Conservation (phyloP, 2,888 invertebrate species). For the Ferdinandea cuprea region DNA sequence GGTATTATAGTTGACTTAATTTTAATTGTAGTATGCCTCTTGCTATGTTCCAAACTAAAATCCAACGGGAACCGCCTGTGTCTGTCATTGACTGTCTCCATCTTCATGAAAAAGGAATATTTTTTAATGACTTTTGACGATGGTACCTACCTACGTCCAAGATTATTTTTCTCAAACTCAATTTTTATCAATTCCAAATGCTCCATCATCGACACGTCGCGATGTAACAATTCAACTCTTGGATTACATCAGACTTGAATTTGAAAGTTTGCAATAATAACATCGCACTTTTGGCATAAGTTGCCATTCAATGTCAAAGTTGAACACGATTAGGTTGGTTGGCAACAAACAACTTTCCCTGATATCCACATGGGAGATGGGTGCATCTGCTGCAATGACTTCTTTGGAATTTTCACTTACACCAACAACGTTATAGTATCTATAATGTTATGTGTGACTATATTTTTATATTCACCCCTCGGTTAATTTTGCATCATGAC, state of each 20-base stretch:
- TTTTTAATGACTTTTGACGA: too few relatives aligned
- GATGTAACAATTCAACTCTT: neutral
- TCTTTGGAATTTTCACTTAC: conserved; percentile 40
- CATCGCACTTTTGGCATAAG: neutral
- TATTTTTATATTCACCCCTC: conserved; percentile 12
- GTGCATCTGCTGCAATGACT: conserved; percentile 58
- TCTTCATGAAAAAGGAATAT: too few relatives aligned
- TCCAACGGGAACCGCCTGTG: too few relatives aligned
- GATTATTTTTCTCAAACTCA: neutral
- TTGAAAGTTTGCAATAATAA: conserved; percentile 7
- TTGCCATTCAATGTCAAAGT: conserved; percentile 65
- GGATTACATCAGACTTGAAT: conserved; percentile 27
- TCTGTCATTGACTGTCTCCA: too few relatives aligned
- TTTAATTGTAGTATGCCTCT: too few relatives aligned
- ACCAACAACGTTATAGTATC: neutral
- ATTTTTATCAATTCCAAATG: neutral
- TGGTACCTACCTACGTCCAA: neutral
- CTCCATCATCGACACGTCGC: conserved; percentile 2
- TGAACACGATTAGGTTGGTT: conserved; percentile 55
- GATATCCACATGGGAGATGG: conserved; percentile 17
- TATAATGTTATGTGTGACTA: conserved; percentile 9
- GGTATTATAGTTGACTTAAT: too few relatives aligned
- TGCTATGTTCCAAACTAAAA: too few relatives aligned
- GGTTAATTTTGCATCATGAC: conserved; percentile 11
- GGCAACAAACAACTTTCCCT: conserved; percentile 48